Conservation (phyloP, 2,888 invertebrate species). For the Lypha dubia region DNA sequence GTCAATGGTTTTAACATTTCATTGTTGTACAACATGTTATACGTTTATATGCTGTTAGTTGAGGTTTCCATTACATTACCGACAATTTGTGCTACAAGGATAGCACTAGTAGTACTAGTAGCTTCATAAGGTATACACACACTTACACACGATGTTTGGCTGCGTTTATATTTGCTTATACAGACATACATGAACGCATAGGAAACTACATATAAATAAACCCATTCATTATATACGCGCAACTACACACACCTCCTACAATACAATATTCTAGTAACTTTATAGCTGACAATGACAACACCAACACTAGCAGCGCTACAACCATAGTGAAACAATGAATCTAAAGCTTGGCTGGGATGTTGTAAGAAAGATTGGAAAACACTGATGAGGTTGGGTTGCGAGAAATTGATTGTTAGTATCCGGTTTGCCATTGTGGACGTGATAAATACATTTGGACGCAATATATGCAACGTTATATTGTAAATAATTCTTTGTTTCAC, state of each 20-base stretch:
- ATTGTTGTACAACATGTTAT: slow-evolving; percentile 63
- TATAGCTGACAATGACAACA: slow-evolving; percentile 46
- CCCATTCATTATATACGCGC: slow-evolving; percentile 27
- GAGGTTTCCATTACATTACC: slow-evolving; percentile 67
- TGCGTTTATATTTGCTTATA: neutral
- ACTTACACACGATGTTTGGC: neutral
- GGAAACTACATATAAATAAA: slow-evolving; percentile 13
- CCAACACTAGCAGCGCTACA: slow-evolving; percentile 26
- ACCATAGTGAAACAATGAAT: slow-evolving; percentile 29
- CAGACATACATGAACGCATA: neutral
- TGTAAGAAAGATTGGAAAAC: neutral
- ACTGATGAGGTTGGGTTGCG: neutral
- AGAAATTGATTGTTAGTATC: slow-evolving; percentile 59
- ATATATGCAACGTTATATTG: slow-evolving; percentile 31
- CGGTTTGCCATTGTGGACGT: slow-evolving; percentile 58
- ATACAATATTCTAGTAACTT: neutral
- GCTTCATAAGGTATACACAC: slow-evolving; percentile 1
- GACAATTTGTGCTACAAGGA: slow-evolving; percentile 56
- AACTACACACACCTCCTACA: neutral
- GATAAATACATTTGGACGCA: slow-evolving; percentile 61
- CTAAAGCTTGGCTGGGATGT: slow-evolving; percentile 6
- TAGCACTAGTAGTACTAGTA: slow-evolving; percentile 3
- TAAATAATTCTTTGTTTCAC: slow-evolving; percentile 51
- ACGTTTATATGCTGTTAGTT: slow-evolving; percentile 64
- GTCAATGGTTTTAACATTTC: slow-evolving; percentile 63